A percentile compares a stretch with the other conserved stretches of the same genome.
Conservation (phyloP, 2,888 invertebrate species). For the Cyclophora punctaria region DNA sequence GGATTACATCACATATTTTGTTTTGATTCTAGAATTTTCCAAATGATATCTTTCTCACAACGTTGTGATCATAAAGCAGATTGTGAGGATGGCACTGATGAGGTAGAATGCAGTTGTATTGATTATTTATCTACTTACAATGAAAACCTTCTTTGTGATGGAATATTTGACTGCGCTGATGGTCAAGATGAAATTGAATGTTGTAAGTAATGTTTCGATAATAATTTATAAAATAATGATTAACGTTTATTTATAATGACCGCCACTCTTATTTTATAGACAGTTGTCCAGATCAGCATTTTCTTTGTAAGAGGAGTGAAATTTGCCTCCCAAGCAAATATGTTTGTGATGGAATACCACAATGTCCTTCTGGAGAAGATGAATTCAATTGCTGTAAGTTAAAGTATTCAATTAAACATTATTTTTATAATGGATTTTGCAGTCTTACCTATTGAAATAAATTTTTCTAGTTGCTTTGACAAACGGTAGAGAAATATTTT, state of each 20-base stretch:
- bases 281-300: constrained; percentile 74
- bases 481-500: constrained; percentile 74
- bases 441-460: too few species aligned
- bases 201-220: constrained; percentile 62
- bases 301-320: constrained; percentile 78
- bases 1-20: not conserved
- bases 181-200: constrained; percentile 84
- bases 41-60: constrained; percentile 74
- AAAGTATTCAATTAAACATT: not conserved
- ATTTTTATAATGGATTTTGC: constrained; percentile 1
- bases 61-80: constrained; percentile 82
- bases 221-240: too few species aligned
- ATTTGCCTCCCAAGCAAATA: constrained; percentile 76
- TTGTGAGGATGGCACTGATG: constrained; percentile 90
- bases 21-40: constrained; percentile 75
- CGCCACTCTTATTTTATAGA: constrained; percentile 45
- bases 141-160: constrained; percentile 81
- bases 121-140: constrained; percentile 76
- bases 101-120: constrained; percentile 81
- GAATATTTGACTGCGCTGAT: constrained; percentile 82
- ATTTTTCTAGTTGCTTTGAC: constrained; percentile 78
- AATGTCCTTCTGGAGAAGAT: constrained; percentile 83
- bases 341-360: constrained; percentile 78
- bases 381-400: constrained; percentile 85
- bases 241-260: too few species aligned